These are phyloP conservation scores for Ooceraea biroi DNA, from an alignment of 1,140 invertebrate genomes.

Conservation along the genomic window DNA sequence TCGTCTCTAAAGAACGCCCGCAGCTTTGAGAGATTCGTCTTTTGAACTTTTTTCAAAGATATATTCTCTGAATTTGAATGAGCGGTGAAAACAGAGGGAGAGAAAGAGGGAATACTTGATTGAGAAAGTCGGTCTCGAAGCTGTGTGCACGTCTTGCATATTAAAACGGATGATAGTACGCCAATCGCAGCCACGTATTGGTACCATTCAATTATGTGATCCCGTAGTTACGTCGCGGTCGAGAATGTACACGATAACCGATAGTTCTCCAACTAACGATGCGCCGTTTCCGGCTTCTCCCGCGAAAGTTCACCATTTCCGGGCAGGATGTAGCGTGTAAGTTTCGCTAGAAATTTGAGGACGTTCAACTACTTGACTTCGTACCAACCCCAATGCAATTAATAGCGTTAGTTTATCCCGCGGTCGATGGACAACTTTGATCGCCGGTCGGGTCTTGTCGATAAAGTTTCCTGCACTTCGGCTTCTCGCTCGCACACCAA, in stretches of 20 bases:
- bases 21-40: neutral
- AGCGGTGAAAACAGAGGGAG: neutral
- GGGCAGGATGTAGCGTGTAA: neutral
- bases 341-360: constrained; percentile 38
- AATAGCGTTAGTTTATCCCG: constrained; percentile 39
- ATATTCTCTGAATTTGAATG: neutral
- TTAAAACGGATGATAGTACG: constrained; percentile 45
- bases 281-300: constrained; percentile 60
- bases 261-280: constrained; percentile 72
- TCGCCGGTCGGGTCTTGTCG: neutral
- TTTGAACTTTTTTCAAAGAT: neutral
- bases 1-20: neutral
- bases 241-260: constrained; percentile 62
- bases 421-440: constrained; percentile 6
- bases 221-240: constrained; percentile 37
- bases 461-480: neutral
- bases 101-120: constrained; percentile 5
- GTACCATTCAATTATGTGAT: constrained; percentile 38
- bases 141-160: neutral
- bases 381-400: constrained; percentile 32
- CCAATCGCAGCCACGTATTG: constrained; percentile 1
- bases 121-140: neutral
- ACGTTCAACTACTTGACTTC: constrained; percentile 37
- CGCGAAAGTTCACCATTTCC: neutral
- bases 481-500: neutral